phyloP scores from a whole-genome alignment of 2,888 invertebrate species.

The Stenurella melanura region DNA sequence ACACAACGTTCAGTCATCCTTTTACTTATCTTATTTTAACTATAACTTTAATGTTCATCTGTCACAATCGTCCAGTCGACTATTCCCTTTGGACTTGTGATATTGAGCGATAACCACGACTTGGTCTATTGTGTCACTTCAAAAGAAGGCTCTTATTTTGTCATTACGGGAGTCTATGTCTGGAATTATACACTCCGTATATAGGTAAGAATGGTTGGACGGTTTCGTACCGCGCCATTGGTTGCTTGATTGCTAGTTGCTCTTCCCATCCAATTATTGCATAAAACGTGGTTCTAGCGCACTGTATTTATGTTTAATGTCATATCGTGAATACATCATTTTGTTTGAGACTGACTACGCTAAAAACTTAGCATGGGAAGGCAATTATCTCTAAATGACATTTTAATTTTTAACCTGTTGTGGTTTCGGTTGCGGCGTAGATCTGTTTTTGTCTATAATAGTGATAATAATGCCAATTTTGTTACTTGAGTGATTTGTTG shows the following conservation, averaged over 20 bases:
- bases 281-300: conserved; percentile 68
- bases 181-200: conserved; percentile 71
- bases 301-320: conserved; percentile 68
- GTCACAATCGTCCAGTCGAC: conserved; percentile 62
- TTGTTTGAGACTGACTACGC: conserved; percentile 61
- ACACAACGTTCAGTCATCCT: conserved; percentile 73
- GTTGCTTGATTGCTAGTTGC: conserved; percentile 64
- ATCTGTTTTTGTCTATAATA: not conserved
- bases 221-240: conserved; percentile 63
- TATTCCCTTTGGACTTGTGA: conserved; percentile 26
- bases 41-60: conserved; percentile 72
- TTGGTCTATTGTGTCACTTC: conserved; percentile 67
- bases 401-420: conserved; percentile 64
- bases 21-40: conserved; percentile 74
- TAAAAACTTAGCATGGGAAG: conserved; percentile 61
- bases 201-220: conserved; percentile 61
- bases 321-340: conserved; percentile 71
- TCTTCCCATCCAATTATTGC: conserved; percentile 70
- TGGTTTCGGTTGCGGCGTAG: not conserved
- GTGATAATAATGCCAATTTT: not conserved
- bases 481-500: not conserved
- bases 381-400: conserved; percentile 68
- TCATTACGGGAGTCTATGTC: conserved; percentile 73
- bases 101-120: not conserved
- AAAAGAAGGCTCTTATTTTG: conserved; percentile 72